A percentile compares a stretch with the other conserved stretches of the same genome.
phyloP scores from a whole-genome alignment of 2,113 vertebrate species.

The Corapipo altera region DNA sequence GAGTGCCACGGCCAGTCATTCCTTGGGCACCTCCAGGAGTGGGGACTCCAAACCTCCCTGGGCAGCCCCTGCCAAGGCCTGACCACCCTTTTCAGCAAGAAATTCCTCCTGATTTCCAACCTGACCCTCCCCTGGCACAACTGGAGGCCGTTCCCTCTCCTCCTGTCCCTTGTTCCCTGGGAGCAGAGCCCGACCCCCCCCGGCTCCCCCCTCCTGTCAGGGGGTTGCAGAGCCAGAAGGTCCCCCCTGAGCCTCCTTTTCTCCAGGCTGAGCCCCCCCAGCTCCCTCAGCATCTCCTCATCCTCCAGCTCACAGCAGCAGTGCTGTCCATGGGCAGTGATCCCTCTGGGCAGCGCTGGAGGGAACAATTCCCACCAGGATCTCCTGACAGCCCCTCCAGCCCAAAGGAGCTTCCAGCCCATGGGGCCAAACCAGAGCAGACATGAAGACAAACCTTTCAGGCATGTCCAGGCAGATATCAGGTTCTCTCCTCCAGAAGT shows the following conservation, averaged over 20 bases:
- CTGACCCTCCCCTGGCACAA: too few species aligned
- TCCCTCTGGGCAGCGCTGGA: background rate
- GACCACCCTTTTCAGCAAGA: fast-evolving
- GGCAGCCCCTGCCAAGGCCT: fast-evolving
- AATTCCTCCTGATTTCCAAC: fast-evolving
- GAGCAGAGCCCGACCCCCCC: background rate
- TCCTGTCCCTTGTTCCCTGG: background rate
- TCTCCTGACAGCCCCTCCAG: background rate
- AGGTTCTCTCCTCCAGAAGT: background rate
- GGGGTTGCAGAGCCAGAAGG: background rate
- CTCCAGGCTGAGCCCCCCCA: background rate
- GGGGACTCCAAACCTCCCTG: background rate
- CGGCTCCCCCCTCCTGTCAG: background rate
- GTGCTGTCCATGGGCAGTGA: fast-evolving
- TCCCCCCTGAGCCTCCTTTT: background rate
- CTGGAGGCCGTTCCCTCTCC: background rate
- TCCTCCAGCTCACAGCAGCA: background rate
- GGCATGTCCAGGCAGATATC: background rate
- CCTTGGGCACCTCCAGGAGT: background rate
- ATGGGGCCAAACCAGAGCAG: background rate
- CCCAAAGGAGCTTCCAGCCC: background rate
- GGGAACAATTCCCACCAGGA: background rate
- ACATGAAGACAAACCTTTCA: background rate
- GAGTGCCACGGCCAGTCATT: fast-evolving
- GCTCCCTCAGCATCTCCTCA: background rate